phyloP scores from a whole-genome alignment of 2,888 invertebrate genomes.

The Agonum fuliginosum region DNA sequence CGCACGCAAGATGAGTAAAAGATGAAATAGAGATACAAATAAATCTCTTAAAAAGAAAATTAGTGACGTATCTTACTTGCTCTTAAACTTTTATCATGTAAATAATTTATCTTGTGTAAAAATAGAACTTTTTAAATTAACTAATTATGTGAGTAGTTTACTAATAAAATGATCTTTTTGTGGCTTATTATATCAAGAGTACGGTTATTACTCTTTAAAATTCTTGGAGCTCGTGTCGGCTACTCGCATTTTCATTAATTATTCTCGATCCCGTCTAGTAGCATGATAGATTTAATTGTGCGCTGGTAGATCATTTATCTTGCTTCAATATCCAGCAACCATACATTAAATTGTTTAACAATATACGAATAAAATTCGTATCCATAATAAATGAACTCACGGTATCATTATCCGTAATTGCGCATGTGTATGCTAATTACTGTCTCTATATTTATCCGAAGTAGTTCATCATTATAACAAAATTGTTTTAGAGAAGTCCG shows the following conservation, averaged over 20 bases:
- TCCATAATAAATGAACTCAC: slow-evolving; percentile 34
- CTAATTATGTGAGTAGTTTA: too few relatives aligned
- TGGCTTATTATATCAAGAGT: too few relatives aligned
- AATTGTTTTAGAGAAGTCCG: slow-evolving; percentile 37
- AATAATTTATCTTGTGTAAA: too few relatives aligned
- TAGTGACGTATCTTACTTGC: too few relatives aligned
- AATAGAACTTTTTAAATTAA: too few relatives aligned
- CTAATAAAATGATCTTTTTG: too few relatives aligned
- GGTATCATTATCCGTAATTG: slow-evolving; percentile 37
- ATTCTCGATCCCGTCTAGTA: background rate
- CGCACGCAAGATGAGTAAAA: too few relatives aligned
- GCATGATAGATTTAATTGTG: slow-evolving; percentile 44
- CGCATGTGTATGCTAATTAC: slow-evolving; percentile 27
- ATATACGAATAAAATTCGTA: slow-evolving; percentile 44
- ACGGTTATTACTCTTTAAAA: too few relatives aligned
- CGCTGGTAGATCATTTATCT: slow-evolving; percentile 6
- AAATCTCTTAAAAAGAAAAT: too few relatives aligned
- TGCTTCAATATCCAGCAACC: slow-evolving; percentile 36
- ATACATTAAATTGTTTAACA: slow-evolving; percentile 38
- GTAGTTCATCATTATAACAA: slow-evolving; percentile 41
- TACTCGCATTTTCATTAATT: slow-evolving; percentile 23
- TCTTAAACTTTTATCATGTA: too few relatives aligned
- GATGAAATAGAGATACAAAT: too few relatives aligned
- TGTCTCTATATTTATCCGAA: slow-evolving; percentile 24
- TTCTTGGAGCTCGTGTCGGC: background rate